These are phyloP conservation scores for Trichoplusia ni DNA, from an alignment of 1,140 invertebrate genomes.

Conservation along the genomic window DNA sequence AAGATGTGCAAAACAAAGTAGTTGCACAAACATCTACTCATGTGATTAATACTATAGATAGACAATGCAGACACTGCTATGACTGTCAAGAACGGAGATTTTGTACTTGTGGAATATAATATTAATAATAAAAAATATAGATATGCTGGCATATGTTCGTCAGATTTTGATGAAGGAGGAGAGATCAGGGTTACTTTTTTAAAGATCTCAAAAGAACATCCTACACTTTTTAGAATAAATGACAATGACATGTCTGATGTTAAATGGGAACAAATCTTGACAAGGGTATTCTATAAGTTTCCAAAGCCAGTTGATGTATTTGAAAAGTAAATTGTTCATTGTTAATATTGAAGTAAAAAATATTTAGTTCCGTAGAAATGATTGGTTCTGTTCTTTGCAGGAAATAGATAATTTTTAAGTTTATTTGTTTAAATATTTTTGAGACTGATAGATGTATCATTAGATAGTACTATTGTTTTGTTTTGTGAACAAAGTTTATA, in stretches of 20 bases:
- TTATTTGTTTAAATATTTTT: background rate
- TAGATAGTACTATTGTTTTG: conserved; percentile 4
- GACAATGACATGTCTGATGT: conserved; percentile 9
- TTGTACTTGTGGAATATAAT: conserved; percentile 38
- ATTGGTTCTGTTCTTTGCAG: background rate
- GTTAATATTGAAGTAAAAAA: conserved; percentile 2
- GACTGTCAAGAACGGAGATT: conserved; percentile 40
- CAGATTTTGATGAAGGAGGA: conserved; percentile 40
- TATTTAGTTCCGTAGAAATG: conserved; percentile 1
- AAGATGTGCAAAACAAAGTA: conserved; percentile 38
- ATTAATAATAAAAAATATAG: conserved; percentile 42
- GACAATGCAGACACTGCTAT: conserved; percentile 30
- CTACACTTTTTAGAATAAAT: conserved; percentile 6
- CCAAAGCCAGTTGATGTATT: background rate
- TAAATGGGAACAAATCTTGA: conserved; percentile 1
- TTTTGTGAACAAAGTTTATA: background rate
- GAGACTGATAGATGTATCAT: conserved; percentile 1
- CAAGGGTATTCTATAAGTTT: background rate
- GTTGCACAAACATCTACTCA: conserved; percentile 38
- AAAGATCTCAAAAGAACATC: conserved; percentile 25
- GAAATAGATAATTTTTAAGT: background rate
- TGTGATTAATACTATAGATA: conserved; percentile 1
- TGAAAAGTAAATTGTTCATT: conserved; percentile 1
- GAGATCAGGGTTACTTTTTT: conserved; percentile 31
- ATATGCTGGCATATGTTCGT: conserved; percentile 41